Base-by-base conservation (phyloP, 2,113 vertebrate species). In the Zingel zingel region DNA sequence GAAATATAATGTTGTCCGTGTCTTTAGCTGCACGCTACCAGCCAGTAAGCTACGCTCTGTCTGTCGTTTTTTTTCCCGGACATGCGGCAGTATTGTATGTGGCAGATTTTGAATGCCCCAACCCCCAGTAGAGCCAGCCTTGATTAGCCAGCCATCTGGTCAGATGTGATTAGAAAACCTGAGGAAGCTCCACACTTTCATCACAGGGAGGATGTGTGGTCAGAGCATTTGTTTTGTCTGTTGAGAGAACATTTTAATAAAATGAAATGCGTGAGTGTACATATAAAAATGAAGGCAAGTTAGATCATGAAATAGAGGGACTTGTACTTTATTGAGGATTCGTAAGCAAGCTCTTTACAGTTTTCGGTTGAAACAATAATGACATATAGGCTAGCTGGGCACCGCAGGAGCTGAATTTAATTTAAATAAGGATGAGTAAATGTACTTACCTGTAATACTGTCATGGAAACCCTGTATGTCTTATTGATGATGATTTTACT, bases 81-180 rank as follows among this genome's bases (percentile, higher is more conserved):
- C 39, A 43, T 43, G 39, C 39, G 10, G 39, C 39, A 43, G 33
- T 33, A 33, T 84, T 89, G 89, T 83, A 74, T 89, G 84, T 87
- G 58, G 79, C 81, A 81, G 86, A 88, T 91, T 88, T 84, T 48
- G 85, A 67, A 90, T 87, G 65, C 33, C 81, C 82, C 87, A 75
- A 74, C 82, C 91, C 89, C 87, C 90, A 81, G 74, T 16, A 51
- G 73, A 87, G 74, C 56, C 70, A 58, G 76, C 25, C 86, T 89
- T 88, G 89, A 93, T 93, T 92, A 89, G 87, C 77, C 65, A 39
- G 85, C 92, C 93, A 94, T 94, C 93, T 94, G 93, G 82, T 92
- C 92, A 88, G 90, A 92, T 88, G 87, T 92, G 87, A 93, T 91
- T 92, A 90, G 68, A 92, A 92, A 93, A 91, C 86, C 89, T 77